Evolutionary conservation across 2,113 vertebrate genomes (phyloP).

Genomic region (Phrynosoma blainvillii): DNA sequence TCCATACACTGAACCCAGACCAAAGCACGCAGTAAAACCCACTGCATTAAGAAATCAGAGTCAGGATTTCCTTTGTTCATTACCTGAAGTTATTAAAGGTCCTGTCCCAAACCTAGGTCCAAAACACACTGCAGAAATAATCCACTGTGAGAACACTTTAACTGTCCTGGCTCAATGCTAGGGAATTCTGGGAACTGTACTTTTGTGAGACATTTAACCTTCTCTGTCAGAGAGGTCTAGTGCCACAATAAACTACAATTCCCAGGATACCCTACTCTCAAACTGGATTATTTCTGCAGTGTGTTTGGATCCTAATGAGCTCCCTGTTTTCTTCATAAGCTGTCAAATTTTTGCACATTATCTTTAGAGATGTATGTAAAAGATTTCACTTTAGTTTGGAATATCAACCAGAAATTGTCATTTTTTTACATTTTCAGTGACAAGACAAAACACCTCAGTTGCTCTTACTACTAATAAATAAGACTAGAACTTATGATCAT

Average conservation of each 20-base stretch:
- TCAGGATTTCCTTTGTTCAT: neutral
- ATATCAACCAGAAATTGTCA: neutral
- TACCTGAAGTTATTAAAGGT: neutral
- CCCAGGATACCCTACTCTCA: too few species aligned
- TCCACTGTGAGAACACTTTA: too few species aligned
- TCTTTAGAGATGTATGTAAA: neutral
- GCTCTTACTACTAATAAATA: neutral
- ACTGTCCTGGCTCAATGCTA: too few species aligned
- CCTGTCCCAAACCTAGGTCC: neutral
- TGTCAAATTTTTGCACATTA: neutral
- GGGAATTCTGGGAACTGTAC: too few species aligned
- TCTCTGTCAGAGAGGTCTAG: too few species aligned
- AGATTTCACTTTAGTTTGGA: accelerated
- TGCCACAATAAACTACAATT: too few species aligned
- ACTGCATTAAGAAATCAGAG: neutral
- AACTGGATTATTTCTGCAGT: too few species aligned
- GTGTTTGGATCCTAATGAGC: too few species aligned
- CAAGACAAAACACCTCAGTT: neutral
- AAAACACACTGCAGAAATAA: too few species aligned
- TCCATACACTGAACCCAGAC: neutral
- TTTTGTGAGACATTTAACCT: too few species aligned
- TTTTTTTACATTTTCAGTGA: neutral
- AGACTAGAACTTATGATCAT: neutral
- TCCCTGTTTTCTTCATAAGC: neutral
- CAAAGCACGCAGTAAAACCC: neutral